phyloP scores from a whole-genome alignment of 2,797 vertebrate species.

The Xiphorhynchus erythropygius region DNA sequence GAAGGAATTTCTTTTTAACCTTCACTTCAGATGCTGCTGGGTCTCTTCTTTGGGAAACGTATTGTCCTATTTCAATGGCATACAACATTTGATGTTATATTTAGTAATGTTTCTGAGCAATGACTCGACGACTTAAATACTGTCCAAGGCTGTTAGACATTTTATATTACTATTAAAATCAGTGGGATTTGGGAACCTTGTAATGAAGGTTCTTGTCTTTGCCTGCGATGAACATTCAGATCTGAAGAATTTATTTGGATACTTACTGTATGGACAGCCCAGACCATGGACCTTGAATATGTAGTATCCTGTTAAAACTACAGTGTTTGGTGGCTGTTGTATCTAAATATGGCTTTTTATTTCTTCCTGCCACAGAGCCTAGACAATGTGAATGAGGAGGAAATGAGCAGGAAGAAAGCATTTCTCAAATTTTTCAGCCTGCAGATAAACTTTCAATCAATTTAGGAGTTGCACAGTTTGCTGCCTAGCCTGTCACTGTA shows the following conservation, averaged over 20 bases:
- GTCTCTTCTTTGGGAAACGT: not conserved
- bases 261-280: not conserved
- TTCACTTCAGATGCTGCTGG: not conserved
- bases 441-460: not conserved
- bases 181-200: not conserved
- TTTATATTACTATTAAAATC: not conserved
- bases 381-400: not conserved
- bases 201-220: not conserved
- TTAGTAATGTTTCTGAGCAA: not conserved
- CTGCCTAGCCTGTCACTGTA: not conserved
- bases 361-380: not conserved
- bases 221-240: not conserved
- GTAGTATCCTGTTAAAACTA: not conserved
- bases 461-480: not conserved
- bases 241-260: not conserved
- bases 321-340: not conserved
- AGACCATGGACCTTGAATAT: not conserved
- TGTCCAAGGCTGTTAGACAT: not conserved
- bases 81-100: not conserved
- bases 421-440: not conserved
- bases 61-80: not conserved
- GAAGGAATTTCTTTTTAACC: not conserved
- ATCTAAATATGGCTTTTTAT: not conserved
- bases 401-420: not conserved
- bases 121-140: not conserved